These are phyloP conservation scores for Bradysia coprophila DNA, from an alignment of 1,140 invertebrate species.

Conservation along the genomic window DNA sequence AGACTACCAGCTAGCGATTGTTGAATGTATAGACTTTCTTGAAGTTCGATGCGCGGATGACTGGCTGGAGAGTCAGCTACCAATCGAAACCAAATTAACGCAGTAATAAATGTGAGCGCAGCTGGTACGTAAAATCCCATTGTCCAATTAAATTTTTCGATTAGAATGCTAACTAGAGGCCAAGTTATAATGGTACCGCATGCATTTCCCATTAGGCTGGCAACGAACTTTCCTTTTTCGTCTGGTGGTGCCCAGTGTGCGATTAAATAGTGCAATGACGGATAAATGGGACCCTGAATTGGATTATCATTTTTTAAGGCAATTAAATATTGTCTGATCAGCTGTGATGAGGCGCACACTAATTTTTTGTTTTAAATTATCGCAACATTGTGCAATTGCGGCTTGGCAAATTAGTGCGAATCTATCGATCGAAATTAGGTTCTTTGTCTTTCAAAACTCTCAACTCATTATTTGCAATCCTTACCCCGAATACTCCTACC, in stretches of 20 bases:
- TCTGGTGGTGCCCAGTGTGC: slow-evolving; percentile 53
- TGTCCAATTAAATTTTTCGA: slow-evolving; percentile 40
- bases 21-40: slow-evolving; percentile 50
- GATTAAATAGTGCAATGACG: slow-evolving; percentile 48
- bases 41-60: slow-evolving; percentile 51
- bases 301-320: not conserved
- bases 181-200: slow-evolving; percentile 61
- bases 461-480: too few species aligned
- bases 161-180: slow-evolving; percentile 34
- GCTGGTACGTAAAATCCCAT: slow-evolving; percentile 45
- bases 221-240: slow-evolving; percentile 58
- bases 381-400: too few species aligned
- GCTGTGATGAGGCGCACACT: too few species aligned
- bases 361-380: too few species aligned
- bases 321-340: too few species aligned
- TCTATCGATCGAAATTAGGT: too few species aligned
- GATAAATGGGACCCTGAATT: slow-evolving; percentile 46
- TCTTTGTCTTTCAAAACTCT: too few species aligned
- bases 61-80: slow-evolving; percentile 43
- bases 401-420: not conserved
- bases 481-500: slow-evolving; percentile 44
- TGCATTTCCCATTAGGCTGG: slow-evolving; percentile 51
- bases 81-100: slow-evolving; percentile 33
- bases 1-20: slow-evolving; percentile 16
- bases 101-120: slow-evolving; percentile 32